Percentiles rank a stretch among this genome's conserved stretches.
Conservation (phyloP, 2,888 invertebrate species). For the Caenorhabditis angaria region DNA sequence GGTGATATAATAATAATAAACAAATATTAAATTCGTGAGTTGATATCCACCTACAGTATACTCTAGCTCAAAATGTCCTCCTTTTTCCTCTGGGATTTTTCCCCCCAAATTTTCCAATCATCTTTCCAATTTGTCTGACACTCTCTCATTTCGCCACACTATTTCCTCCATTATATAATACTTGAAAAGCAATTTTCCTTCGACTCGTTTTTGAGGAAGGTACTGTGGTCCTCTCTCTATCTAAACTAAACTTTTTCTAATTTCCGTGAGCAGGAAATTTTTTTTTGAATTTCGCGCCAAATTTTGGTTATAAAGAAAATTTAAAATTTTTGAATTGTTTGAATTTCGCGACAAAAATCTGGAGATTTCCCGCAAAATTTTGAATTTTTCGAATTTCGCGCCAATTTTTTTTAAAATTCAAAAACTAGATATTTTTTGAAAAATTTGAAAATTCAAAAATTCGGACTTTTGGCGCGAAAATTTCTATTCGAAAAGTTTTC, state of each 20-base stretch:
- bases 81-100: background rate
- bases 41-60: background rate
- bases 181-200: background rate
- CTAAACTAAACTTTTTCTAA: background rate
- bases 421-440: no score
- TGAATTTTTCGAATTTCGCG: no score
- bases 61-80: slow-evolving; percentile 5
- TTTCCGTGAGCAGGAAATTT: background rate
- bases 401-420: no score
- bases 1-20: no score
- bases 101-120: background rate
- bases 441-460: no score
- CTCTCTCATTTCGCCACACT: no score
- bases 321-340: no score
- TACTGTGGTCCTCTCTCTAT: background rate
- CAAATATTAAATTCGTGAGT: background rate
- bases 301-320: background rate
- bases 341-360: no score
- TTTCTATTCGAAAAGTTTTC: no score
- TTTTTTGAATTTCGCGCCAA: background rate
- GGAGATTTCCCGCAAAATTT: no score
- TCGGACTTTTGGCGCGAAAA: no score
- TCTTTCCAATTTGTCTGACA: slow-evolving; percentile 7
- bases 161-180: background rate
- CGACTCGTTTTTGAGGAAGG: background rate